These are phyloP conservation scores for Drosophila kikkawai DNA, from an alignment of 1,140 invertebrate species.

Conservation along the genomic window DNA sequence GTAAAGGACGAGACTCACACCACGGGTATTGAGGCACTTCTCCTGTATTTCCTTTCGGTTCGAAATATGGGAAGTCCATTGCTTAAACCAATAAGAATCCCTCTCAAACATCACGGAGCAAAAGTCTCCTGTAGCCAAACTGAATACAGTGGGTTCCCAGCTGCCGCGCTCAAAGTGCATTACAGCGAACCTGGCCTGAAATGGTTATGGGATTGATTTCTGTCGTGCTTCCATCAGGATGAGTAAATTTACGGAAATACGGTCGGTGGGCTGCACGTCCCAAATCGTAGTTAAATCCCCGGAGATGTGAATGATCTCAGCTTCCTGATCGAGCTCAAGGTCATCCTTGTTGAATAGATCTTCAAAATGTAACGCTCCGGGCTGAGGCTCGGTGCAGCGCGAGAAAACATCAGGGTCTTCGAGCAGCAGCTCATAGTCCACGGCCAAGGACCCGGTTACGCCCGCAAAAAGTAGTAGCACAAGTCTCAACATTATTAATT, in stretches of 20 bases:
- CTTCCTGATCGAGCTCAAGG: conserved; percentile 10
- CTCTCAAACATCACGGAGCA: conserved; percentile 52
- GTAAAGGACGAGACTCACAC: conserved; percentile 43
- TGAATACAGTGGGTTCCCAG: conserved; percentile 65
- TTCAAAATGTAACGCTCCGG: conserved; percentile 16
- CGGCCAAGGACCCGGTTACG: conserved; percentile 15
- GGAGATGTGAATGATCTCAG: conserved; percentile 23
- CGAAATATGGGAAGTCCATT: conserved; percentile 50
- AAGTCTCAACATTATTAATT: conserved; percentile 40
- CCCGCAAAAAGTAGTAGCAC: conserved; percentile 25
- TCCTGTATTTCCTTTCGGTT: conserved; percentile 16
- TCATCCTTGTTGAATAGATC: conserved; percentile 22
- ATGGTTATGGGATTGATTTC: neutral
- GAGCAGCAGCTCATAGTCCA: conserved; percentile 43
- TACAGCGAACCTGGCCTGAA: conserved; percentile 16
- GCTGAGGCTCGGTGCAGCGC: conserved; percentile 31
- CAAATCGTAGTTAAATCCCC: conserved; percentile 37
- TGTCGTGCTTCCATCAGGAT: neutral
- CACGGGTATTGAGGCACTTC: conserved; percentile 44
- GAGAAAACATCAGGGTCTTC: conserved; percentile 57
- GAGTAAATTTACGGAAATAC: conserved; percentile 31
- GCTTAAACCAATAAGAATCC: conserved; percentile 61
- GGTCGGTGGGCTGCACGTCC: conserved; percentile 55
- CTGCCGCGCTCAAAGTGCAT: conserved; percentile 52
- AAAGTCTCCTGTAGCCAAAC: conserved; percentile 46